phyloP scores from a whole-genome alignment of 2,113 vertebrate species.

The Rattus rattus region DNA sequence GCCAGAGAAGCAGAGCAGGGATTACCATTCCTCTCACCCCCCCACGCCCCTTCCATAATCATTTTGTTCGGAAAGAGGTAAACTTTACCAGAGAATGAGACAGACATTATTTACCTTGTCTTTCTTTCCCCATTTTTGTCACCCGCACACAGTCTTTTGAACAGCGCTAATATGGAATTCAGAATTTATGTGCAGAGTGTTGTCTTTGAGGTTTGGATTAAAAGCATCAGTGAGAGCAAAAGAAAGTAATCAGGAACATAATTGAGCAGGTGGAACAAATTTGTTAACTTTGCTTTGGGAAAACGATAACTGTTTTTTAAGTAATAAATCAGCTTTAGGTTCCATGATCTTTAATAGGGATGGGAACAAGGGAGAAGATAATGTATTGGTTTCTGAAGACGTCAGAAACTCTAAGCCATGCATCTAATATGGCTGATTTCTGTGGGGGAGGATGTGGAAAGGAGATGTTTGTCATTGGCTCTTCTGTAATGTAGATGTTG shows the following conservation, averaged over 20 bases:
- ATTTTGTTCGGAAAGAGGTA: conserved; percentile 9
- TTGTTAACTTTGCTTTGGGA: conserved; percentile 86
- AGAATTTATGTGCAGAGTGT: conserved; percentile 75
- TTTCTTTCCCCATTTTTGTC: conserved; percentile 21
- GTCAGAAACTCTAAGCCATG: conserved; percentile 77
- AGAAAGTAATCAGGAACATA: conserved; percentile 83
- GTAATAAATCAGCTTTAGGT: conserved; percentile 84
- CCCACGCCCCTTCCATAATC: neutral
- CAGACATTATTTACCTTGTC: neutral
- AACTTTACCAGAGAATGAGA: conserved; percentile 7
- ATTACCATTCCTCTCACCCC: neutral
- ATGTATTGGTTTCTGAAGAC: conserved; percentile 77
- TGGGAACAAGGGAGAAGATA: conserved; percentile 61
- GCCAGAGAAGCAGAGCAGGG: neutral
- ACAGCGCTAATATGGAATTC: conserved; percentile 18
- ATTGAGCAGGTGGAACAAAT: conserved; percentile 86
- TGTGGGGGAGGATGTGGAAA: conserved; percentile 19
- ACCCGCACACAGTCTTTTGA: conserved; percentile 8
- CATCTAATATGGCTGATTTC: conserved; percentile 78
- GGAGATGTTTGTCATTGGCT: conserved; percentile 53
- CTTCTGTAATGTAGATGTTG: conserved; percentile 6
- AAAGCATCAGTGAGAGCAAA: conserved; percentile 85
- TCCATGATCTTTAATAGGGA: conserved; percentile 82
- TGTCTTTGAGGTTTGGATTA: conserved; percentile 84
- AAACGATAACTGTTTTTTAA: conserved; percentile 85